These are phyloP conservation scores for Cephalopachus bancanus DNA, from an alignment of 2,797 vertebrate species.

Conservation along the genomic window DNA sequence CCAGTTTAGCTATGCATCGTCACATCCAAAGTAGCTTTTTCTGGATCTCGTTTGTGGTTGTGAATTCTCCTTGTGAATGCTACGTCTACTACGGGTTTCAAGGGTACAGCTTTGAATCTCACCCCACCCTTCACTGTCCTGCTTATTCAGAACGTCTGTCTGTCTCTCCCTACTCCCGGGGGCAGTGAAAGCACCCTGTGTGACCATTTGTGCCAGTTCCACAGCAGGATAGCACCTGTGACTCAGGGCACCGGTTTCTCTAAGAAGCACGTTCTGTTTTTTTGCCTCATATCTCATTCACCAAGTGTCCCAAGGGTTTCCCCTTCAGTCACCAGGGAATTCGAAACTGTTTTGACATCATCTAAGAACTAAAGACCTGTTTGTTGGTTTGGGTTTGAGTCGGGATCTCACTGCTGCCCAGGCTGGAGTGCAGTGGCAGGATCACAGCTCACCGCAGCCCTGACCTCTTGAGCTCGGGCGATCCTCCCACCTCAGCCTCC, in stretches of 20 bases:
- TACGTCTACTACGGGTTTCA: neutral
- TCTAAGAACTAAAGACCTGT: neutral
- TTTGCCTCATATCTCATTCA: too few relatives aligned
- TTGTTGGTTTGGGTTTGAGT: neutral
- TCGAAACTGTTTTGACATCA: neutral
- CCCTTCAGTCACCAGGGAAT: neutral
- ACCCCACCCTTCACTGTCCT: neutral
- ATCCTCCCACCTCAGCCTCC: too few relatives aligned
- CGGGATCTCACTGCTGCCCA: too few relatives aligned
- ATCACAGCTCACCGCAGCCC: too few relatives aligned
- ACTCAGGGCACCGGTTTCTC: neutral
- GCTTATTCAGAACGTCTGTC: neutral
- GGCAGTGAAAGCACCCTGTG: accelerated
- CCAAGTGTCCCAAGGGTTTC: neutral
- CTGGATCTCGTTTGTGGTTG: neutral
- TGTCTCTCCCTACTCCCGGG: neutral
- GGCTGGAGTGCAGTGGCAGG: too few relatives aligned
- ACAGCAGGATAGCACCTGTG: neutral
- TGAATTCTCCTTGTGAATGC: too few relatives aligned
- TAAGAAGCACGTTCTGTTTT: accelerated
- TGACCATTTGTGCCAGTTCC: neutral
- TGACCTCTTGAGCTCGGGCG: accelerated
- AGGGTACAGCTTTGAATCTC: too few relatives aligned
- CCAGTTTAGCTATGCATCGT: too few relatives aligned
- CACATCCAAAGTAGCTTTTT: neutral